Evolutionary conservation across 2,888 invertebrate species (phyloP), one percentile per base, ranked within the genome.

Genomic region (Nymphalis c-album): DNA sequence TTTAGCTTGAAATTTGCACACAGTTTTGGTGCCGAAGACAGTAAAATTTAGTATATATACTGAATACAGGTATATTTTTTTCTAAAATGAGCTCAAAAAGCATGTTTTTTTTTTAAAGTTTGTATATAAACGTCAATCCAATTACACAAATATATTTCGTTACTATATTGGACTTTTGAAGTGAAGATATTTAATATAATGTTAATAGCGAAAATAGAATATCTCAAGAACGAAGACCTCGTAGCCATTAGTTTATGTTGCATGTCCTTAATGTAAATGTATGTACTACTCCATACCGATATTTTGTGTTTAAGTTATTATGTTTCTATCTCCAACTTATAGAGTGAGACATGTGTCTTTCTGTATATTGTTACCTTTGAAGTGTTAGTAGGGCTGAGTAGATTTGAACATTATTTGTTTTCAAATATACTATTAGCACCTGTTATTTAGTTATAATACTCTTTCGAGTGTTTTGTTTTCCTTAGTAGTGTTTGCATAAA

Each of bases 291-390:
- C 66, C 40, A 57, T 61, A 61, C 60, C 55, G 47, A 55, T 61
- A 66, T 66, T 61, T 66, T 48, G 61, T 35, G 17, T 61, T 61
- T 45, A 60, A 66, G 61, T 57, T 66, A 50, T 60, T 55, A 66
- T 48, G 55, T 61, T 16, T 66, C 55, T 57, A 61, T 61, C 57
- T 26, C 50, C 55, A 57, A 60, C 57, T 60, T 61, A 66, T 61
- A 45, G 55, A 66, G 55, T 57, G 65, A 66, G 61, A 66, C 57
- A 66, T 61, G 40, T 35, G 50, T 62, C 61, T 66, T 66, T 61
- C 46, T 47, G 60, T 53, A 35, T 57, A 57, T 35, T 17, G 31
- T 17, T 57, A 40, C 18, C 40, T n/a, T 57, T 55, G 22, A 57
- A 57, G 40, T 57, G 57, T 57, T 57, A 57, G 13, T 18, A 6